Conservation (phyloP, 64 coral and sea anemone species). For the Stylophora pistillata region DNA sequence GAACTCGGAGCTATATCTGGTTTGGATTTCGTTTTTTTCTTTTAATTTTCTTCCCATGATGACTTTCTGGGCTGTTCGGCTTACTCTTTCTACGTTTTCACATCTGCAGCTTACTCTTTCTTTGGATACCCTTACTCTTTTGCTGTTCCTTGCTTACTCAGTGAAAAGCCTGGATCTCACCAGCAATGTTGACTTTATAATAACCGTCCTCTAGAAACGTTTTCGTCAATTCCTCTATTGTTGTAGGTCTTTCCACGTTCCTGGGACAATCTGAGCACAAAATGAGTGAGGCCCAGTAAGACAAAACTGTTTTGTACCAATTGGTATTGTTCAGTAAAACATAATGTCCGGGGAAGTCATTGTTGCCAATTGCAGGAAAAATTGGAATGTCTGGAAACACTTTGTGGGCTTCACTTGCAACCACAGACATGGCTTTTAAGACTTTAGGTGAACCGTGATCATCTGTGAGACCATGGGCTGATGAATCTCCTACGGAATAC, state of each 20-base stretch:
- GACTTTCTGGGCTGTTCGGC: too few species aligned
- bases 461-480: slow-evolving; percentile 25
- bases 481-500: slow-evolving; percentile 5
- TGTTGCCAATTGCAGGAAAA: slow-evolving; percentile 84
- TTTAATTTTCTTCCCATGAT: too few species aligned
- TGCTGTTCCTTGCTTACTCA: too few species aligned
- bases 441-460: neutral
- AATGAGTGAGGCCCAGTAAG: slow-evolving; percentile 78
- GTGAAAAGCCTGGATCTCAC: neutral
- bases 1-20: too few species aligned
- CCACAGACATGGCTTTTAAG: neutral
- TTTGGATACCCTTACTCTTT: too few species aligned
- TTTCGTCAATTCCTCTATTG: slow-evolving; percentile 49
- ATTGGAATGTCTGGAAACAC: slow-evolving; percentile 67
- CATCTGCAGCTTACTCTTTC: too few species aligned
- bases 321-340: slow-evolving; percentile 57
- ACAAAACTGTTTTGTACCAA: slow-evolving; percentile 71
- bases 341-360: slow-evolving; percentile 87
- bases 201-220: slow-evolving; percentile 90
- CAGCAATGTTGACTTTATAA: slow-evolving; percentile 82
- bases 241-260: slow-evolving; percentile 41
- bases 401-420: slow-evolving; percentile 13
- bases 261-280: slow-evolving; percentile 62
- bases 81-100: too few species aligned
- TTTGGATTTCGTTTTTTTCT: too few species aligned